Evolutionary conservation across 2,888 invertebrate species (phyloP).

Genomic region (Yponomeuta malinellus): DNA sequence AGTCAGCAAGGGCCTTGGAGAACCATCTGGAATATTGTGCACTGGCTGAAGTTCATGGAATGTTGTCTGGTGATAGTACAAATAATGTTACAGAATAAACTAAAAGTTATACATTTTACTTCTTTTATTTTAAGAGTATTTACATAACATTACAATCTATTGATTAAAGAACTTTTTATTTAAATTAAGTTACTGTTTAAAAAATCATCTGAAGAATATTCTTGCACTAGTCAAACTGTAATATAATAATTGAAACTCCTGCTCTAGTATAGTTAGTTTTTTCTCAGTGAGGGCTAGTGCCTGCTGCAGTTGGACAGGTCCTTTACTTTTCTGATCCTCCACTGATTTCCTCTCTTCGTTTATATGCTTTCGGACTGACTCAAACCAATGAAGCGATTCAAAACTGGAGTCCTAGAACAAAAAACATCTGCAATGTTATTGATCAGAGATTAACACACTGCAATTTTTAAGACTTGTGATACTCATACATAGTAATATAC

Average conservation of each 20-base stretch:
- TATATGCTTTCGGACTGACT: conserved; percentile 87
- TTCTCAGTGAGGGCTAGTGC: conserved; percentile 92
- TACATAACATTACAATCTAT: conserved; percentile 5
- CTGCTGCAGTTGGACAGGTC: conserved; percentile 94
- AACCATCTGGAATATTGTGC: conserved; percentile 36
- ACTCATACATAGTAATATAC: too few species aligned
- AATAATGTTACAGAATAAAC: conserved; percentile 17
- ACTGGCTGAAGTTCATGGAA: conserved; percentile 26
- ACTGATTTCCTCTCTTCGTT: conserved; percentile 75
- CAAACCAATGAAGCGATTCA: conserved; percentile 97
- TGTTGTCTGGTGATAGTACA: conserved; percentile 15
- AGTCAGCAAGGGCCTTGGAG: conserved; percentile 36
- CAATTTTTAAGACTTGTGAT: too few species aligned
- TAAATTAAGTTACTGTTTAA: conserved; percentile 13
- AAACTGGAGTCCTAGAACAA: conserved; percentile 80
- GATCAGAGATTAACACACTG: too few species aligned
- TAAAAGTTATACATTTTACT: conserved; percentile 6
- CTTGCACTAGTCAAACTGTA: conserved; percentile 95
- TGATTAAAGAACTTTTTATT: conserved; percentile 21
- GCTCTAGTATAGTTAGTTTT: conserved; percentile 80
- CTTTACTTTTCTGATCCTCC: conserved; percentile 78
- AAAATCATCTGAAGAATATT: conserved; percentile 88
- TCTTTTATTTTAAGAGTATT: conserved; percentile 2
- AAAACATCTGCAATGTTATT: not conserved
- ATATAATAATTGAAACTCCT: conserved; percentile 93